phyloP scores from a whole-genome alignment of 2,797 vertebrate genomes.

The Synaphobranchus kaupii region DNA sequence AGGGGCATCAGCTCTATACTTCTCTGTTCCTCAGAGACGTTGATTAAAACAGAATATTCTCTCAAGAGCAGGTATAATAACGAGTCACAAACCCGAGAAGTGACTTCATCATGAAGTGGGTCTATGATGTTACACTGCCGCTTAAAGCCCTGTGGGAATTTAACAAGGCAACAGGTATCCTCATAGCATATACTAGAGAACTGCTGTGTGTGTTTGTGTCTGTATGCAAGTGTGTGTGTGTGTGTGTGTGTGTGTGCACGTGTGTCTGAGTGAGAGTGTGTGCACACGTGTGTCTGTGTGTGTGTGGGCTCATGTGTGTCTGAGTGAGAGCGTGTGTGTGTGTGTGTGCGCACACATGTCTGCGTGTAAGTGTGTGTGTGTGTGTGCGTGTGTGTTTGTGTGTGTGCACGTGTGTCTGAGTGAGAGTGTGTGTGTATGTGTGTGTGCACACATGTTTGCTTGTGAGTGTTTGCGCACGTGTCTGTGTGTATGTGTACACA shows the following conservation, averaged over 20 bases:
- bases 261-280: too few species aligned
- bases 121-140: background rate
- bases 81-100: background rate
- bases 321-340: too few species aligned
- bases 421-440: background rate
- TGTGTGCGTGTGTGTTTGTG: background rate
- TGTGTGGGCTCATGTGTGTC: background rate
- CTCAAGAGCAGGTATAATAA: background rate
- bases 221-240: too few species aligned
- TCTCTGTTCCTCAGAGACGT: background rate
- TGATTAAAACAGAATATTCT: background rate
- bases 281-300: background rate
- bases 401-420: background rate
- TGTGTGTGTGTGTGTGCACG: background rate
- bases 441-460: too few species aligned
- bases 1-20: background rate
- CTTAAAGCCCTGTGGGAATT: background rate
- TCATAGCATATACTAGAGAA: too few species aligned
- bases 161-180: too few species aligned
- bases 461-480: background rate
- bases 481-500: background rate
- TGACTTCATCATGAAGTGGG: background rate
- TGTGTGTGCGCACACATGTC: too few species aligned
- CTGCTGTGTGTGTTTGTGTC: background rate
- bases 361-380: background rate